Conservation (phyloP, 1,140 invertebrate species). For the Drosophila teissieri region DNA sequence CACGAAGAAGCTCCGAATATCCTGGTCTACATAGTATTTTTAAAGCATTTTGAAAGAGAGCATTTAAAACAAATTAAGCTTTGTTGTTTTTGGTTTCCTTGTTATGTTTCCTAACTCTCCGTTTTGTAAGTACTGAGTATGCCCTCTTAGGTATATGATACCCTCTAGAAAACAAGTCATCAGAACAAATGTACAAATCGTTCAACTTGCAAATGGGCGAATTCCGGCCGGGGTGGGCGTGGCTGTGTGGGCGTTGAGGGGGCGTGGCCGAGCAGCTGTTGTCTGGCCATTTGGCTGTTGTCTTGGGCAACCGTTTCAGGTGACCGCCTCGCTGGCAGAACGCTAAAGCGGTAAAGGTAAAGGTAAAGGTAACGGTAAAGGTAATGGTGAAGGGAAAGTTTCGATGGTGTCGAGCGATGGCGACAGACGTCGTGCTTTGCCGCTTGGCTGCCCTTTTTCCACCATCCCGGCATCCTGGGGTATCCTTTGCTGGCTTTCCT, state of each 20-base stretch:
- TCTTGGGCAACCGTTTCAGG: slow-evolving; percentile 35
- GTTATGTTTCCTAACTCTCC: no score
- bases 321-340: slow-evolving; percentile 30
- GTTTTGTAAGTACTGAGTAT: neutral
- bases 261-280: slow-evolving; percentile 38
- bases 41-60: no score
- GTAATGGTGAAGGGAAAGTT: neutral
- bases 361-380: no score
- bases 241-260: neutral
- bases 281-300: slow-evolving; percentile 12
- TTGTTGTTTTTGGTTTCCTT: no score
- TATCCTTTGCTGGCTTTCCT: neutral
- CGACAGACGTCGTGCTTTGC: slow-evolving; percentile 14
- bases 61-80: no score
- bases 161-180: neutral
- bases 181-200: slow-evolving; percentile 25
- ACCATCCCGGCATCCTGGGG: neutral
- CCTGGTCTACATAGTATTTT: neutral
- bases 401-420: slow-evolving; percentile 42
- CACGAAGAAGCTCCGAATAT: neutral
- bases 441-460: slow-evolving; percentile 15
- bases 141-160: neutral
- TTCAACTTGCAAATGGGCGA: slow-evolving; percentile 11
- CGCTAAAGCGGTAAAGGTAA: slow-evolving; percentile 1
- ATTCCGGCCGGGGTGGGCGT: neutral